A percentile compares a stretch with the other conserved stretches of the same genome.
Conservation (phyloP, 1,140 invertebrate species). For the Saccostrea echinata region DNA sequence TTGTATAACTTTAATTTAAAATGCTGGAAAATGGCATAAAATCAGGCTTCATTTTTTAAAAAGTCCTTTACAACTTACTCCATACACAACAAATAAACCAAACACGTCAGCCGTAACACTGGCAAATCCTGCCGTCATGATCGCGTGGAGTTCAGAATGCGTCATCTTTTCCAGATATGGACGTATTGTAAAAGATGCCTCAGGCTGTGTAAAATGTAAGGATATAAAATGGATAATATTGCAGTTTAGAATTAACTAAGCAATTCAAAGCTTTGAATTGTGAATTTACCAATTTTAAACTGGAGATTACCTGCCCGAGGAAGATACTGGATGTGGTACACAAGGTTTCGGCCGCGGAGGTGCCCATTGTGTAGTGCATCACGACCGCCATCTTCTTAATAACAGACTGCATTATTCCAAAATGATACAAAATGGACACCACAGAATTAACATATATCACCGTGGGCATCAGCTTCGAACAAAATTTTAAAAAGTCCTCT, state of each 20-base stretch:
- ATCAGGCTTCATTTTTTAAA: conserved; percentile 53
- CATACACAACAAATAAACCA: conserved; percentile 64
- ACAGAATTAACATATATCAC: conserved; percentile 72
- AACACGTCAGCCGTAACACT: conserved; percentile 69
- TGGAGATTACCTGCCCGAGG: conserved; percentile 68
- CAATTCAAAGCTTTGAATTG: not conserved
- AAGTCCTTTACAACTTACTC: conserved; percentile 59
- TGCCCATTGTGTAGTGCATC: conserved; percentile 71
- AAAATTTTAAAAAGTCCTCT: not conserved
- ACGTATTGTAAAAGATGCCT: conserved; percentile 71
- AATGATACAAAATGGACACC: conserved; percentile 71
- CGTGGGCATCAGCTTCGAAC: conserved; percentile 69
- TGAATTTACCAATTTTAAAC: not conserved
- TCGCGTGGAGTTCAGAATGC: conserved; percentile 72
- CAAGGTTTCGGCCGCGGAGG: conserved; percentile 69
- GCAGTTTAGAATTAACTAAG: not conserved
- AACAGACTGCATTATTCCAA: conserved; percentile 72
- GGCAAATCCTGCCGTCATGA: conserved; percentile 75
- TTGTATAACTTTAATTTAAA: too few relatives aligned
- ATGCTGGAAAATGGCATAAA: too few relatives aligned
- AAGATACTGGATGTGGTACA: conserved; percentile 75
- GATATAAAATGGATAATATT: too few relatives aligned
- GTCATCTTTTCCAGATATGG: conserved; percentile 70
- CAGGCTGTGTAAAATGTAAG: conserved; percentile 63
- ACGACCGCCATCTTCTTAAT: conserved; percentile 62